Evolutionary conservation across 1,140 invertebrate species (phyloP), one percentile per base, ranked within the genome.

Genomic region (Drosophila mojavensis): DNA sequence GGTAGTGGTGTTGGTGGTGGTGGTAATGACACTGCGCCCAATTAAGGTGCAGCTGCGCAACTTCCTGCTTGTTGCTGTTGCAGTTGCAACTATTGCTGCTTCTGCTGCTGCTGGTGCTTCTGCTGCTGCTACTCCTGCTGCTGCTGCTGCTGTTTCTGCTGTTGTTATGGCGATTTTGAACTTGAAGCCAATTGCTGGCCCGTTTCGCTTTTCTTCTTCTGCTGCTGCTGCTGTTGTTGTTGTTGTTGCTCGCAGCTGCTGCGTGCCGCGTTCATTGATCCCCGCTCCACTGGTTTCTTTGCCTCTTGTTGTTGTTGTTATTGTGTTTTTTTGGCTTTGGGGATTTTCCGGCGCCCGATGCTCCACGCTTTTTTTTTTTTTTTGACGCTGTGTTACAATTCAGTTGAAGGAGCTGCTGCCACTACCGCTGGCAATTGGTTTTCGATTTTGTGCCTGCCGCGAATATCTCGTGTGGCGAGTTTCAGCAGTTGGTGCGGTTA

Each of bases 251-350:
- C 72, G 60, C 79, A 69, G 66, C 84, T 79, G 80, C 80, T 90
- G 85, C 84, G 84, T 89, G 84, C 75, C 67, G 80, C 84, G 84
- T 81, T 89, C 84, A 89, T 88, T 88, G 84, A 88, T 88, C 84
- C 51, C 65, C 33, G 28, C 72, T 69, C 64, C 71, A 78, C 74
- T 64, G 73, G 77, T 81, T 86, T 47, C 43, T 6, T 15, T 81
- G 30, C 71, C 36, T 61, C 26, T 43, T 55, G 51, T 48, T 47
- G 43, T 47, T 47, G 33, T 61, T 74, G 20, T 66, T 73, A n/a
- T n/a, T 59, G 10, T 64, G 62, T 77, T 51, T 75, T 59, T 74
- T 58, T 47, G 45, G 36, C 59, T 79, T 74, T 86, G 51, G 63
- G 54, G 79, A 80, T 88, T 85, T 86, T 85, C 81, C 82, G 81